These are phyloP conservation scores for Hippopotamyrus pictus DNA, from an alignment of 2,797 vertebrate genomes.

Conservation along the genomic window DNA sequence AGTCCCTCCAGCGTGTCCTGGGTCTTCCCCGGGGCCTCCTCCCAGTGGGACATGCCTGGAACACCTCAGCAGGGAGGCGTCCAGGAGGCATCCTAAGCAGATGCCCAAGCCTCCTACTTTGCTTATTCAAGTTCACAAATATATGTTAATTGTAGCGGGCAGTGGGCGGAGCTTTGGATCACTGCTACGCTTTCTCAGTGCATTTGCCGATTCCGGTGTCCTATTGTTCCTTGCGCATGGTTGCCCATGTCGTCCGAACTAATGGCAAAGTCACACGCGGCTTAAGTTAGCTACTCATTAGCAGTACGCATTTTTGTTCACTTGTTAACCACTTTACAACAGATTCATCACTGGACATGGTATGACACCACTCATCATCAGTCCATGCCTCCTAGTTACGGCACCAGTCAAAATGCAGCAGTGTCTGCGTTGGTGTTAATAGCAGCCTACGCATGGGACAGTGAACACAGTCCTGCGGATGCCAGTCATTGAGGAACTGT, in stretches of 20 bases:
- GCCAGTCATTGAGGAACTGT: neutral
- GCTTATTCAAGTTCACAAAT: neutral
- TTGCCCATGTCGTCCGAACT: neutral
- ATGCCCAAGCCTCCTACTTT: neutral
- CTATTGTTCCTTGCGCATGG: neutral
- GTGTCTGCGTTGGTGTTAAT: neutral
- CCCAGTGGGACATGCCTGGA: no score
- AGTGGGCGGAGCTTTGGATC: neutral
- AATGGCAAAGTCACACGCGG: neutral
- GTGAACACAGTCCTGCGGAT: neutral
- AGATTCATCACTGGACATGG: neutral
- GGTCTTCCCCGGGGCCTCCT: no score
- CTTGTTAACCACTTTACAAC: neutral
- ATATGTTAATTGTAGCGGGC: neutral
- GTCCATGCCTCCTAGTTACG: neutral
- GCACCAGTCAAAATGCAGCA: neutral
- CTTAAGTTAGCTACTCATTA: neutral
- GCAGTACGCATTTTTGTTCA: neutral
- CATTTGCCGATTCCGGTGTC: neutral
- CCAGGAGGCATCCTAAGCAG: no score
- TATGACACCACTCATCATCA: neutral
- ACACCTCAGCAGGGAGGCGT: no score
- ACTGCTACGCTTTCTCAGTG: neutral
- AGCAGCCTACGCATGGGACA: neutral
- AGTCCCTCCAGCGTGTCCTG: no score